Percentiles rank a stretch among this genome's conserved stretches.
Conservation (phyloP, 92 coral and sea anemone species). For the Diadumene lineata region DNA sequence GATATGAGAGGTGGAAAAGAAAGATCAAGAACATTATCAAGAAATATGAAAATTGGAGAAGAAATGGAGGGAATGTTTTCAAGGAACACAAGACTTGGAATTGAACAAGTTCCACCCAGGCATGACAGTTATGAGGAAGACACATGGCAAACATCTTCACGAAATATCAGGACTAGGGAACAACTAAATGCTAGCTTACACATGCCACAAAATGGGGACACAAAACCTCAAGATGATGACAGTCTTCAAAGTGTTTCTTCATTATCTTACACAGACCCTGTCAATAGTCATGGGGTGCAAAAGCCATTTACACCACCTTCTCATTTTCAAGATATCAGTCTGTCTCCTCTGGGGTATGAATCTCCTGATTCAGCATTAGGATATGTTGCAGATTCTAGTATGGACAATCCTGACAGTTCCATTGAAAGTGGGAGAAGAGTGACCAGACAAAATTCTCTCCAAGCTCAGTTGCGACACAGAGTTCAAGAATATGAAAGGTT, state of each 20-base stretch:
- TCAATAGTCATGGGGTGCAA: constrained; percentile 7
- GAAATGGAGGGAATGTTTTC: constrained; percentile 15
- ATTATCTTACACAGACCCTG: constrained; percentile 71
- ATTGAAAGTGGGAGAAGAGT: constrained; percentile 50
- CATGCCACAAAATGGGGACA: background rate
- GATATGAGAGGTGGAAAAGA: background rate
- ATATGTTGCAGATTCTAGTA: constrained; percentile 45
- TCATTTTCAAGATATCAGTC: constrained; percentile 11
- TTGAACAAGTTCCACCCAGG: background rate
- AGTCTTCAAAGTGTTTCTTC: constrained; percentile 81
- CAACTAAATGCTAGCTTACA: no score
- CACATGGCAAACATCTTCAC: background rate
- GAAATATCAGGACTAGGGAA: background rate
- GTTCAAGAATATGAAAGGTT: constrained; percentile 55
- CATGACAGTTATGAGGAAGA: background rate
- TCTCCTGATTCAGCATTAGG: constrained; percentile 44
- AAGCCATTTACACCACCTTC: background rate
- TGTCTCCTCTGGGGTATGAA: constrained; percentile 13
- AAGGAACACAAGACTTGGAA: no score
- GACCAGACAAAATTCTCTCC: constrained; percentile 74
- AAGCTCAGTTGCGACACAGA: constrained; percentile 74
- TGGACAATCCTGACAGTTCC: constrained; percentile 73
- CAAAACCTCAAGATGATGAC: constrained; percentile 60
- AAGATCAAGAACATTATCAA: background rate
- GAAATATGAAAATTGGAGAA: constrained; percentile 3